Percentiles rank a stretch among this genome's conserved stretches.
phyloP scores from a whole-genome alignment of 1,140 invertebrate genomes.

The Hormaphis cornu region DNA sequence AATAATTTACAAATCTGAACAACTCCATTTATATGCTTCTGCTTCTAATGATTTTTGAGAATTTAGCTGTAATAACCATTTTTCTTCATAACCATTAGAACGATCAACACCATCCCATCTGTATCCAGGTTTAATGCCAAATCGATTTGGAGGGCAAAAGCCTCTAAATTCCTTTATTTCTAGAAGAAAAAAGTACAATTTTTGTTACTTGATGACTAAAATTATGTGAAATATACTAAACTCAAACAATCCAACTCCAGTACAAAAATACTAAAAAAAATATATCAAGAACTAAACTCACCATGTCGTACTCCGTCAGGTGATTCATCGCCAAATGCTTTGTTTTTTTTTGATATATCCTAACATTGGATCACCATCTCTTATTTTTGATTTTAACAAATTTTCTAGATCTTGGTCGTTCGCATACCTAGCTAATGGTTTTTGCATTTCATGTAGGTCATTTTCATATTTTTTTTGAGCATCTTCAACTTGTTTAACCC shows the following conservation, averaged over 20 bases:
- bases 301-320: constrained; percentile 15
- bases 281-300: not conserved
- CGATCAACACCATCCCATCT: constrained; percentile 97
- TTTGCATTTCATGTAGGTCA: constrained; percentile 72
- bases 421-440: constrained; percentile 79
- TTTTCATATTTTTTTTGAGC: constrained; percentile 56
- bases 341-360: constrained; percentile 73
- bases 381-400: constrained; percentile 60
- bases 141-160: constrained; percentile 79
- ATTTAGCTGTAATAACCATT: constrained; percentile 71
- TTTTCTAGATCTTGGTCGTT: constrained; percentile 82
- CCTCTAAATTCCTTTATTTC: constrained; percentile 66
- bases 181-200: constrained; percentile 50
- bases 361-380: constrained; percentile 88
- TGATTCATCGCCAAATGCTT: constrained; percentile 43
- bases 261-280: too few relatives aligned
- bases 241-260: too few relatives aligned
- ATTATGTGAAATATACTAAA: too few relatives aligned
- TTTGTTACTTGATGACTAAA: too few relatives aligned
- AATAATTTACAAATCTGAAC: constrained; percentile 75
- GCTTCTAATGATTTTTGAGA: constrained; percentile 66
- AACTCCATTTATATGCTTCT: constrained; percentile 90
- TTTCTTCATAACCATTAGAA: constrained; percentile 93
- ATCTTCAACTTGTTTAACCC: constrained; percentile 69
- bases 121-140: constrained; percentile 81